Base-by-base conservation (phyloP, 2,888 invertebrate species). In the Campoplex nolae region DNA sequence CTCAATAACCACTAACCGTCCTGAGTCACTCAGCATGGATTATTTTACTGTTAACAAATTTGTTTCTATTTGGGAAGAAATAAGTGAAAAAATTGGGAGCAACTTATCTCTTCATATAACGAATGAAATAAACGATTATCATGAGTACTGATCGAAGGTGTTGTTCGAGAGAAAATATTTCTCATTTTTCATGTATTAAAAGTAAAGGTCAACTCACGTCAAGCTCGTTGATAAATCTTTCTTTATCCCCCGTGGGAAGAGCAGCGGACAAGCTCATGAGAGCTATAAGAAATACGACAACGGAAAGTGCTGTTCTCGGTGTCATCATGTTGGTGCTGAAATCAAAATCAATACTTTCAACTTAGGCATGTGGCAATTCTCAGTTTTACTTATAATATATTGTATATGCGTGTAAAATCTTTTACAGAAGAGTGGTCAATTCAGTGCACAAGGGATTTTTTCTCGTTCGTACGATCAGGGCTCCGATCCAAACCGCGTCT, bases 241-340 rank as follows among this genome's bases (percentile, higher is more conserved):
- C 94, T 85, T 94, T 94, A 88, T 95, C 94, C 16, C 86, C 88
- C 6, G 91, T 89, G 9, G 94, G 94, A 84, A 94, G 91, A 6
- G 92, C 92, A 18, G 89, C 80, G 16, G 93, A 91, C 90, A 92
- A 92, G 48, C 91, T 91, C 73, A 91, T 84, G 62, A 93, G 71
- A 70, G 92, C 81, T 48, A 92, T 76, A 48, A 94, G 79, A 35
- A 92, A 88, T 67, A 93, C 87, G 77, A 89, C 84, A 71, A 92
- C 18, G 70, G 89, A 89, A 42, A 91, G 45, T 28, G 79, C 88
- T 56, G 86, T 88, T 88, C 91, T 89, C 70, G 90, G 75, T 51
- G 91, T 89, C 90, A 91, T 88, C 92, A 92, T 93, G 23, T 56
- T 78, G 32, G 23, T 62, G 67, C 85, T 88, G 76, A 23, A 82